Conservation (phyloP, 37 sponge, comb jelly and placozoan species). For the Lycopodina hypogea region DNA sequence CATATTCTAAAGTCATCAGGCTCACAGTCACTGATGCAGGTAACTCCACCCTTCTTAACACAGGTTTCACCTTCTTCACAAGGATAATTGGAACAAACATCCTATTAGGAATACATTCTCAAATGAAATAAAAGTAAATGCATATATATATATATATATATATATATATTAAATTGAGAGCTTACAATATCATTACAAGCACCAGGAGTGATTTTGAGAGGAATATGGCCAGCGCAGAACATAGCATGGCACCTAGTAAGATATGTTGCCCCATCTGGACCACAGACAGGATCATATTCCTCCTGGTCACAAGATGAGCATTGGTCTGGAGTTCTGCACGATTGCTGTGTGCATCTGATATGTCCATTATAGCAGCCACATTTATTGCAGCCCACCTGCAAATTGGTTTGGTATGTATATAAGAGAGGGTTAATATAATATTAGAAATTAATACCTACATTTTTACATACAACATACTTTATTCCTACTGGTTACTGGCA, state of each 20-base stretch:
- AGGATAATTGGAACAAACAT: constrained; percentile 35
- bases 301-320: constrained; percentile 5
- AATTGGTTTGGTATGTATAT: not conserved
- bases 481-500: no score
- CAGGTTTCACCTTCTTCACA: constrained; percentile 34
- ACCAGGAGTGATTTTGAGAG: constrained; percentile 13
- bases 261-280: constrained; percentile 42
- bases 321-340: constrained; percentile 2
- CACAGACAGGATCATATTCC: constrained; percentile 24
- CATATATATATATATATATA: not conserved
- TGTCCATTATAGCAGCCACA: constrained; percentile 47
- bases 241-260: constrained; percentile 32
- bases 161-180: not conserved
- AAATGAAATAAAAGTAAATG: not conserved
- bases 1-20: constrained; percentile 39
- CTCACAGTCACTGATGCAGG: constrained; percentile 33
- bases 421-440: not conserved
- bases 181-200: constrained; percentile 20
- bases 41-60: constrained; percentile 16
- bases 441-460: not conserved
- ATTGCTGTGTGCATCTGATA: constrained; percentile 15
- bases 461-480: no score
- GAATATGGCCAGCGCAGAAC: constrained; percentile 22
- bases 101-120: constrained; percentile 17
- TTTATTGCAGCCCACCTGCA: constrained; percentile 32